Conservation (phyloP, 2,797 vertebrate species). For the Orestias chungarensis region DNA sequence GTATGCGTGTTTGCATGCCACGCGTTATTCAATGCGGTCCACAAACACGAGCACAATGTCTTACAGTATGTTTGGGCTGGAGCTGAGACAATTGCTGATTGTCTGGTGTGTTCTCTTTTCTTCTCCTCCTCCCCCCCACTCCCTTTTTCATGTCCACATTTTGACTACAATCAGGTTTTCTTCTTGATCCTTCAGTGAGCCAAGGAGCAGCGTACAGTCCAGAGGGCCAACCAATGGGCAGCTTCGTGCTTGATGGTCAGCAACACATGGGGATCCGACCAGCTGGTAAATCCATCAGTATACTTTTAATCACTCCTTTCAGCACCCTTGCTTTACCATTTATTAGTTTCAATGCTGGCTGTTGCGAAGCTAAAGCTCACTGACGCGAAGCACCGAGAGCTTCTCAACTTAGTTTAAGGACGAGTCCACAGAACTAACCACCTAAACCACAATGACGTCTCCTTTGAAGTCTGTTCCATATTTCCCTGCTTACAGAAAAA, state of each 20-base stretch:
- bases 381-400: conserved; percentile 43
- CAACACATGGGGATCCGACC: conserved; percentile 99
- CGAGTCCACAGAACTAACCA: conserved; percentile 30
- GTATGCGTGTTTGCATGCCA: conserved; percentile 72
- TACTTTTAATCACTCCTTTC: conserved; percentile 16
- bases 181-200: conserved; percentile 99
- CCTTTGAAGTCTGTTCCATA: neutral
- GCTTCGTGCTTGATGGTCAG: conserved; percentile 99
- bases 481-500: conserved; percentile 26
- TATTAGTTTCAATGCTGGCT: conserved; percentile 25
- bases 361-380: conserved; percentile 23
- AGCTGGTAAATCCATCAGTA: conserved; percentile 85
- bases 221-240: conserved; percentile 99
- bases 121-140: conserved; percentile 88
- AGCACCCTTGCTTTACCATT: conserved; percentile 38
- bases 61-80: conserved; percentile 88
- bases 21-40: conserved; percentile 67
- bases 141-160: conserved; percentile 98
- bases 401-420: conserved; percentile 33
- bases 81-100: conserved; percentile 98
- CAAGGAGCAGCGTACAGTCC: conserved; percentile 99
- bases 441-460: conserved; percentile 20
- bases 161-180: conserved; percentile 99
- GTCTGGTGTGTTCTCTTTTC: conserved; percentile 99
- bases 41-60: conserved; percentile 79